Base-by-base conservation (phyloP, 1,140 invertebrate species). In the Elysia chlorotica region DNA sequence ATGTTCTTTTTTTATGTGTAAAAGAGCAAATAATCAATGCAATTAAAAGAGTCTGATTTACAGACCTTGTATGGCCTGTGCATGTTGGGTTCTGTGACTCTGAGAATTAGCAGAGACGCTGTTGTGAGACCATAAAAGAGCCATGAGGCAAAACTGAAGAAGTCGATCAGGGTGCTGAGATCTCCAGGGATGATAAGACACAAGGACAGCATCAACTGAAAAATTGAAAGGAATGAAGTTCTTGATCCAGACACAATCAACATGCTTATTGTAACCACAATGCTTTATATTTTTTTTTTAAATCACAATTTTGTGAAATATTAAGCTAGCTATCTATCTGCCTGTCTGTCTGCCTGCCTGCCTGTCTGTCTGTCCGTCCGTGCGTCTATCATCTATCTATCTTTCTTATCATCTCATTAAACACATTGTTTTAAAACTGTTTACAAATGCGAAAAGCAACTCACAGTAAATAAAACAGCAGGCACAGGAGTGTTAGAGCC, bases 391-490 rank as follows among this genome's bases (percentile, higher is more conserved):
- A n/a, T n/a, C n/a, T n/a, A n/a, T n/a, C n/a, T n/a, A n/a, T n/a
- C n/a, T n/a, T n/a, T n/a, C n/a, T n/a, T n/a, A n/a, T n/a, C n/a
- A n/a, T n/a, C n/a, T n/a, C n/a, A n/a, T n/a, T n/a, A n/a, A n/a
- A n/a, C n/a, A n/a, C n/a, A n/a, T n/a, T n/a, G n/a, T n/a, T n/a
- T n/a, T n/a, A n/a, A n/a, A n/a, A n/a, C n/a, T n/a, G n/a, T n/a
- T n/a, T n/a, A n/a, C n/a, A n/a, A n/a, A n/a, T n/a, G n/a, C n/a
- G n/a, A n/a, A n/a, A 33, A 35, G 23, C 6, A 25, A 89, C 90
- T 91, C 88, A 96, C 95, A 89, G 97, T 90, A 88, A 96, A 96
- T 78, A 96, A 91, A 71, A 97, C 88, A 2, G 95, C 94, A 54
- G 95, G 94, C 59, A 95, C 92, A 4, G 96, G 96, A 30, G 95